phyloP scores from a whole-genome alignment of 2,113 vertebrate species.

The Pimephales promelas region DNA sequence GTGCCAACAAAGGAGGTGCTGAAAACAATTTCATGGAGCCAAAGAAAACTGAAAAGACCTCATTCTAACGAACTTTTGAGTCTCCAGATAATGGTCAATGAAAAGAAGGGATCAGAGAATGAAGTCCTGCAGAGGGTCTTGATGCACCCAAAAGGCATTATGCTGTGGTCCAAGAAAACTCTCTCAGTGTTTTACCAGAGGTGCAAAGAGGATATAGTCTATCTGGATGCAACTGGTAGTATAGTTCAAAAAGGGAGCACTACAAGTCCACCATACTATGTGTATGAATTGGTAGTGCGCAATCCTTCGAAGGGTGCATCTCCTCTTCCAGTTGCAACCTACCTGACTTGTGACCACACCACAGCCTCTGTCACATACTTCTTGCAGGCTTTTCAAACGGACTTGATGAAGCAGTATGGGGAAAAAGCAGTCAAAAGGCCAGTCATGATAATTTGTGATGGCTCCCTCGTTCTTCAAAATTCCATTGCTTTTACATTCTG shows the following conservation, averaged over 20 bases:
- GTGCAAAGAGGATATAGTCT: slow-evolving; percentile 44
- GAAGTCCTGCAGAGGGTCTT: slow-evolving; percentile 43
- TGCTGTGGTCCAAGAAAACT: slow-evolving; percentile 41
- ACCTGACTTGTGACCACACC: slow-evolving; percentile 40
- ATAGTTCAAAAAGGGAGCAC: slow-evolving; percentile 12
- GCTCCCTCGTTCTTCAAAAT: slow-evolving; percentile 38
- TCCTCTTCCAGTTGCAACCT: slow-evolving; percentile 38
- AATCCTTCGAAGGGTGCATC: slow-evolving; percentile 23
- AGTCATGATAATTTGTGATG: slow-evolving; percentile 39
- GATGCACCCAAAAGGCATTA: slow-evolving; percentile 41
- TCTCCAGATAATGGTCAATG: neutral
- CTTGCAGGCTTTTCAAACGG: slow-evolving; percentile 13
- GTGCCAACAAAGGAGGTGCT: neutral
- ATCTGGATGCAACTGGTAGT: slow-evolving; percentile 47
- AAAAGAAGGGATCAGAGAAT: neutral
- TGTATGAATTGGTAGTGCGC: slow-evolving; percentile 40
- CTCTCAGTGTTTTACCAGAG: slow-evolving; percentile 9
- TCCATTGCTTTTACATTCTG: slow-evolving; percentile 42
- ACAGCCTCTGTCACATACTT: slow-evolving; percentile 27
- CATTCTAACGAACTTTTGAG: neutral
- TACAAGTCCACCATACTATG: slow-evolving; percentile 27
- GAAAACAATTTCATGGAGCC: neutral
- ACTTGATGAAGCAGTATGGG: slow-evolving; percentile 17
- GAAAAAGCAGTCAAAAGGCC: neutral
- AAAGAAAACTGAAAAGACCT: neutral